Conservation (phyloP, 2,888 invertebrate genomes). For the Dicyrtomina minuta region DNA sequence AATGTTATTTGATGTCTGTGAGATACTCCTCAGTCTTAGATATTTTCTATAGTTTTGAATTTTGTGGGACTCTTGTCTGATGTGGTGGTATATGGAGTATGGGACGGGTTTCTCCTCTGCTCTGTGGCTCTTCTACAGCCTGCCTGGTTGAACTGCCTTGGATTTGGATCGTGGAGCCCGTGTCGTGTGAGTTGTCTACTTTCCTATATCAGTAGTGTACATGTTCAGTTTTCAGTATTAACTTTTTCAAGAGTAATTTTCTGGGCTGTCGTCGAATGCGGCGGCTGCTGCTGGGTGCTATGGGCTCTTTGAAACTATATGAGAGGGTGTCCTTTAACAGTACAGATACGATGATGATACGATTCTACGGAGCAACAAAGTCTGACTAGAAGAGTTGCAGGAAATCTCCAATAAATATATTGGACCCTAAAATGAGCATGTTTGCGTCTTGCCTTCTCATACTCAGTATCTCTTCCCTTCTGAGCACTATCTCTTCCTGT, state of each 20-base stretch:
- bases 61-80: not conserved
- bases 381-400: slow-evolving; percentile 41
- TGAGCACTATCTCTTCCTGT: not conserved
- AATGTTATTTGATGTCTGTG: not conserved
- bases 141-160: too few species aligned
- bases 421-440: slow-evolving; percentile 32
- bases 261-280: not conserved
- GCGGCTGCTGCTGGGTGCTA: not conserved
- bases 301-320: not conserved
- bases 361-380: slow-evolving; percentile 27
- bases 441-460: slow-evolving; percentile 31
- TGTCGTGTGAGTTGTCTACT: slow-evolving; percentile 5
- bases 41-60: not conserved
- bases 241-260: too few species aligned
- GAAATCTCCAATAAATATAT: slow-evolving; percentile 49
- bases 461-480: not conserved
- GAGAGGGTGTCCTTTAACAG: not conserved
- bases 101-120: too few species aligned
- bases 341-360: not conserved
- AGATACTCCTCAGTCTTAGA: not conserved
- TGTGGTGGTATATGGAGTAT: too few species aligned
- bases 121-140: too few species aligned
- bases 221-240: too few species aligned
- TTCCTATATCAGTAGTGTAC: too few species aligned
- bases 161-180: not conserved